Percentiles rank a stretch among this genome's conserved stretches.
Evolutionary conservation across 2,113 vertebrate species (phyloP).

Genomic region (Xenotilapia leptura): DNA sequence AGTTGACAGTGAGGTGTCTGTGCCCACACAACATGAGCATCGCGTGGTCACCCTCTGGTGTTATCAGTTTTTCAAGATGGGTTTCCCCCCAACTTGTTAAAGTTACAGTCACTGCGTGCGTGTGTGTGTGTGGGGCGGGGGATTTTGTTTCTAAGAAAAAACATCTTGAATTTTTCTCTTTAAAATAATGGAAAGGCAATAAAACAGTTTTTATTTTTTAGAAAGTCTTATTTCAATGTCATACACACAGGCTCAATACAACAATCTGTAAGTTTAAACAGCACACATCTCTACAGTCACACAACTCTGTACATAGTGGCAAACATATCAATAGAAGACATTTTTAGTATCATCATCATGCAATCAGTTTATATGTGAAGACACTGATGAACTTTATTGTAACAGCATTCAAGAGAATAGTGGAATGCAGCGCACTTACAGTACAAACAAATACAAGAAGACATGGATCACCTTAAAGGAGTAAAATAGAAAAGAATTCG

Average conservation of each 20-base stretch:
- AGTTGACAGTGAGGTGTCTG: background rate
- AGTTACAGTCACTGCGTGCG: background rate
- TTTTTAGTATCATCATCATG: background rate
- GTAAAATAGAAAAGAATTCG: background rate
- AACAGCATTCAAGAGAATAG: background rate
- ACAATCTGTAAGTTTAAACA: background rate
- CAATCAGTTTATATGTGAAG: background rate
- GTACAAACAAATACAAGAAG: background rate
- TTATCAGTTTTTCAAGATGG: background rate
- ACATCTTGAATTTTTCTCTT: background rate
- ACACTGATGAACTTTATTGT: background rate
- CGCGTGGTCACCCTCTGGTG: background rate
- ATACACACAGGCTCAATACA: background rate
- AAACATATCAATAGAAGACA: background rate
- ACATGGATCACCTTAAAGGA: background rate
- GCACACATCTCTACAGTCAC: background rate
- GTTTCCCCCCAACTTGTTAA: background rate
- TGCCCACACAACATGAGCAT: background rate
- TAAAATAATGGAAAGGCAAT: background rate
- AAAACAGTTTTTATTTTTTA: background rate
- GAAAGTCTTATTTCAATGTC: background rate
- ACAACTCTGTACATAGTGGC: background rate
- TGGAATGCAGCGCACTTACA: background rate
- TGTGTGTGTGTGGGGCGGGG: fast-evolving
- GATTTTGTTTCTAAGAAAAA: background rate